These are phyloP conservation scores for Ischnura elegans DNA, from an alignment of 2,888 invertebrate genomes.

Conservation along the genomic window DNA sequence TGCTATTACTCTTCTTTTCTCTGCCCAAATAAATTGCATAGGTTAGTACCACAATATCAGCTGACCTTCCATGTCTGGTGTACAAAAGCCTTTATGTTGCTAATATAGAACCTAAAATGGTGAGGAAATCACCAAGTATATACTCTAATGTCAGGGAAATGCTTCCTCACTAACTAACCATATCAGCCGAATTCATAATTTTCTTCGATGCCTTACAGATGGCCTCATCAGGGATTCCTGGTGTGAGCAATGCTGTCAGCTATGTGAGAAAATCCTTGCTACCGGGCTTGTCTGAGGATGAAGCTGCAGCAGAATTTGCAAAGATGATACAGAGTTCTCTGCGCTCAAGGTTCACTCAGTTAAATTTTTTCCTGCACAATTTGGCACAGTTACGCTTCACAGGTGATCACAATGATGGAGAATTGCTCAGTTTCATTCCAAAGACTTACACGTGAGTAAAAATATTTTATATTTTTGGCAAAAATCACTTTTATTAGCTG, in stretches of 20 bases:
- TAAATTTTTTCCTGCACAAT: slow-evolving; percentile 99
- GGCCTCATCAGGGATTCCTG: slow-evolving; percentile 94
- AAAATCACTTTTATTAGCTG: background rate
- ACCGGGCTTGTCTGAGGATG: slow-evolving; percentile 93
- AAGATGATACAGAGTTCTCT: slow-evolving; percentile 97
- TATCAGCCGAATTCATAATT: too few relatives aligned
- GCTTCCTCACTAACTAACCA: too few relatives aligned
- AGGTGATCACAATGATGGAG: slow-evolving; percentile 89
- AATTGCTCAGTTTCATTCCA: slow-evolving; percentile 95
- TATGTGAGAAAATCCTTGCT: slow-evolving; percentile 95
- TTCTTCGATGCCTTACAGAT: slow-evolving; percentile 82
- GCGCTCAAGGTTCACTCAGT: slow-evolving; percentile 95
- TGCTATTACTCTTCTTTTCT: too few relatives aligned
- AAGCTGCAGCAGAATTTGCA: slow-evolving; percentile 97
- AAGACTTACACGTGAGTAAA: slow-evolving; percentile 92
- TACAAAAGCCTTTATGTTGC: too few relatives aligned
- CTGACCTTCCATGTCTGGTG: too few relatives aligned
- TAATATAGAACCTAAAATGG: too few relatives aligned
- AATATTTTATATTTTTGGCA: background rate
- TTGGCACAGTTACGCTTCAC: slow-evolving; percentile 95
- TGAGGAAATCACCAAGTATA: too few relatives aligned
- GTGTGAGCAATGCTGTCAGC: slow-evolving; percentile 93
- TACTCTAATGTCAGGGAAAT: too few relatives aligned
- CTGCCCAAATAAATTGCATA: too few relatives aligned
- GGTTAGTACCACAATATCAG: too few relatives aligned